Percentiles rank a stretch among this genome's conserved stretches.
phyloP scores from a whole-genome alignment of 1,140 invertebrate species.

The Meteorus sp. region DNA sequence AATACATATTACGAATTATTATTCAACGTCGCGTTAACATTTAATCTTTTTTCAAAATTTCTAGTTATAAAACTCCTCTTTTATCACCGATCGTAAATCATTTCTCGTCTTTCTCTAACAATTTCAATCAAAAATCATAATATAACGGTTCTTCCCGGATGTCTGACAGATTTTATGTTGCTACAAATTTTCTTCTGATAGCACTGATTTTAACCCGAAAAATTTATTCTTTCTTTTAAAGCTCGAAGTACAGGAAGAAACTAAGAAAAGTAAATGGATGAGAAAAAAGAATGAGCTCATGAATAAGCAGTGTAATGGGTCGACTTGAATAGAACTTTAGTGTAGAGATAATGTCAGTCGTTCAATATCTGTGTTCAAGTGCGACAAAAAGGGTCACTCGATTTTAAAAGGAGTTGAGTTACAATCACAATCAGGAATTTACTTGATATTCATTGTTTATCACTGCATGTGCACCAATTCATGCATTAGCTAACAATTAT shows the following conservation, averaged over 20 bases:
- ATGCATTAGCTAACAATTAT: too few species aligned
- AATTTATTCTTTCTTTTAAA: conserved; percentile 2
- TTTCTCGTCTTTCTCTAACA: not conserved
- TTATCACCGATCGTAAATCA: not conserved
- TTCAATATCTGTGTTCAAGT: too few species aligned
- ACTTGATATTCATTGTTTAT: too few species aligned
- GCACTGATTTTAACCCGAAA: not conserved
- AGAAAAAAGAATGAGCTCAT: conserved; percentile 6
- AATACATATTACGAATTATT: too few species aligned
- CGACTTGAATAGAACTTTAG: too few species aligned
- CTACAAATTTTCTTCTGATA: not conserved
- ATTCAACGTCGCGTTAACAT: conserved; percentile 37
- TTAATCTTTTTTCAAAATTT: too few species aligned
- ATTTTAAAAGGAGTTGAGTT: too few species aligned
- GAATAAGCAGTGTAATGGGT: too few species aligned
- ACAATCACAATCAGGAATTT: too few species aligned
- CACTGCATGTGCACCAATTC: too few species aligned
- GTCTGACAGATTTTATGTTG: not conserved
- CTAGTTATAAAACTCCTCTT: not conserved
- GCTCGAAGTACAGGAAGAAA: not conserved
- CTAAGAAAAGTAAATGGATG: not conserved
- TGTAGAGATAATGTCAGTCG: too few species aligned
- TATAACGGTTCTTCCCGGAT: not conserved
- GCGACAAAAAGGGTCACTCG: too few species aligned
- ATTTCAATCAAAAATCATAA: not conserved